These are phyloP conservation scores for Hoplodrina ambigua DNA, from an alignment of 2,888 invertebrate species.

Conservation along the genomic window DNA sequence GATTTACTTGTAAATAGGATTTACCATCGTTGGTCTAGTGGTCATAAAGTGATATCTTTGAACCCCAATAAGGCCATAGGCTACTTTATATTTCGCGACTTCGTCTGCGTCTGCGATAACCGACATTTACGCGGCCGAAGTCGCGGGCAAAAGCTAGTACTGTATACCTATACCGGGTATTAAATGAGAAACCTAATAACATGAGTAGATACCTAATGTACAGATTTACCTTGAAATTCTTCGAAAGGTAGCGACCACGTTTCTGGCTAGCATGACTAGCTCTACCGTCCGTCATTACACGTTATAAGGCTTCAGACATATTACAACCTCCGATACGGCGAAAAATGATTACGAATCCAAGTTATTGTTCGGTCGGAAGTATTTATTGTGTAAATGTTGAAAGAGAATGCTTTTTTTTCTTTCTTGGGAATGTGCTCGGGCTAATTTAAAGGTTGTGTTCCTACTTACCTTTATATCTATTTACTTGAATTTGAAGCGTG, in stretches of 20 bases:
- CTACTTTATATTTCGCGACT: too few species aligned
- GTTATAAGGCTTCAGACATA: conserved; percentile 39
- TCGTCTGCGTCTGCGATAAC: too few species aligned
- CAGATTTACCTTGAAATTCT: conserved; percentile 46
- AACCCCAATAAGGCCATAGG: too few species aligned
- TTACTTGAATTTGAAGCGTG: too few species aligned
- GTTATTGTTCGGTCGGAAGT: conserved; percentile 1
- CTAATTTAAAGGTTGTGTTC: neutral
- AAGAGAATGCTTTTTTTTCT: neutral
- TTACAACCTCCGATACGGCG: conserved; percentile 37
- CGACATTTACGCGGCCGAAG: too few species aligned
- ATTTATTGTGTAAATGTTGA: too few species aligned
- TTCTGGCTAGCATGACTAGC: conserved; percentile 36
- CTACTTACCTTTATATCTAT: too few species aligned
- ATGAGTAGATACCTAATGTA: neutral
- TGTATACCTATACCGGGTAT: too few species aligned
- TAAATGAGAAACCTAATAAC: conserved; percentile 27
- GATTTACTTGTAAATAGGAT: too few species aligned
- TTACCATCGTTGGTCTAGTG: too few species aligned
- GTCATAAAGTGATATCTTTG: too few species aligned
- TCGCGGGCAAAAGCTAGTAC: too few species aligned
- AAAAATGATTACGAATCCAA: conserved; percentile 45
- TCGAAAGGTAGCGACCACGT: conserved; percentile 17
- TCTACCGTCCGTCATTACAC: conserved; percentile 16
- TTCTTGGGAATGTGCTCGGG: neutral